Evolutionary conservation across 2,797 vertebrate species (phyloP).

Genomic region (Morelia viridis): DNA sequence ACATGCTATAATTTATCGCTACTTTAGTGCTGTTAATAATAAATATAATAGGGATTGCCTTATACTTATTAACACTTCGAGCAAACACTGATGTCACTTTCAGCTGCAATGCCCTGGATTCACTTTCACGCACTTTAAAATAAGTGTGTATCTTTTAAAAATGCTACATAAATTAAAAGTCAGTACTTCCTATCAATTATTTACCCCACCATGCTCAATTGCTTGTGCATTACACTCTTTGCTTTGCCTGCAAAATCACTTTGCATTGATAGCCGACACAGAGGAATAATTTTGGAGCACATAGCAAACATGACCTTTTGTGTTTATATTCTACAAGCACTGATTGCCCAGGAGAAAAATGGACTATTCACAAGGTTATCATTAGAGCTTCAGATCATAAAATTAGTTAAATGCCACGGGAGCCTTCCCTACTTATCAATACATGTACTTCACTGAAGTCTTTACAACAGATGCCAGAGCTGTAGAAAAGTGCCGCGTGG

Average conservation of each 20-base stretch:
- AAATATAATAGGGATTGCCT: background rate
- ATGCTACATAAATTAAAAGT: constrained; percentile 40
- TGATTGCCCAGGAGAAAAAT: constrained; percentile 7
- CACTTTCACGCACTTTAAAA: constrained; percentile 3
- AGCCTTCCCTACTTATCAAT: background rate
- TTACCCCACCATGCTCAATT: constrained; percentile 32
- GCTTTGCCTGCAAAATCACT: constrained; percentile 14
- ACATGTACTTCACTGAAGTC: background rate
- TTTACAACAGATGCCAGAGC: background rate
- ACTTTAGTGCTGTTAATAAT: background rate
- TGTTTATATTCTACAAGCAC: background rate
- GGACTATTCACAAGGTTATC: background rate
- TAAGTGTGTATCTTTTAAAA: background rate
- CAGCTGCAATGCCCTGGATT: constrained; percentile 2
- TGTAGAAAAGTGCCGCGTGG: background rate
- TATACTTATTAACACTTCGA: constrained; percentile 2
- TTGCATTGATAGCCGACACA: constrained; percentile 3
- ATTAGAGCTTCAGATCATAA: background rate
- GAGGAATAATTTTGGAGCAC: constrained; percentile 29
- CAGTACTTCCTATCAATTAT: constrained; percentile 39
- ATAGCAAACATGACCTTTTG: constrained; percentile 26
- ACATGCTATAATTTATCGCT: background rate
- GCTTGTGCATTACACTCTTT: background rate
- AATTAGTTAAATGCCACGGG: background rate
- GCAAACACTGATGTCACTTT: background rate